Percentiles rank a stretch among this genome's conserved stretches.
Conservation (phyloP, 2,888 invertebrate genomes). For the Clunio marinus region DNA sequence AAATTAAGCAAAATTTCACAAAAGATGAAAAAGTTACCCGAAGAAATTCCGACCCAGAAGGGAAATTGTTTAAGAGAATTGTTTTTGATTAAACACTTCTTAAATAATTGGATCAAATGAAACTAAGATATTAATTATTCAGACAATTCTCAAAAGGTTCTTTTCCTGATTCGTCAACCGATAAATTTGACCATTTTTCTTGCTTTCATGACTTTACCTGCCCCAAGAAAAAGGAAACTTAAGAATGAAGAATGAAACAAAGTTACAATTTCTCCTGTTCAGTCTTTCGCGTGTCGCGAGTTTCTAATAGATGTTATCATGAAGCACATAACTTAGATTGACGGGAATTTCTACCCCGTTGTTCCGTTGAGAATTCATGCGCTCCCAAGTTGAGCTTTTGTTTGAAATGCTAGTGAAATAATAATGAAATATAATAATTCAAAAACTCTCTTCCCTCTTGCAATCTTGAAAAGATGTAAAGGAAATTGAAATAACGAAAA, state of each 20-base stretch:
- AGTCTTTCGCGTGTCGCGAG: background rate
- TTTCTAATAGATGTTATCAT: background rate
- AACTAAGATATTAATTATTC: conserved; percentile 9
- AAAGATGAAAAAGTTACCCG: no score
- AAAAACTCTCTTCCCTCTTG: no score
- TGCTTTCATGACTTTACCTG: background rate
- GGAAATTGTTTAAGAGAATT: conserved; percentile 3
- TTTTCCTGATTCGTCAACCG: background rate
- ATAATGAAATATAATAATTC: conserved; percentile 17
- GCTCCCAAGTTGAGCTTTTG: background rate
- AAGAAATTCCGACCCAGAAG: no score
- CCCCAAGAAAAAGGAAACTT: background rate
- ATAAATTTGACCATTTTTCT: background rate
- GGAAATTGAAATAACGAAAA: background rate
- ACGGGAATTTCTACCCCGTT: background rate
- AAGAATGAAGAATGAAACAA: no score
- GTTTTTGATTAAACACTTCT: conserved; percentile 12
- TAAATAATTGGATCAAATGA: conserved; percentile 5
- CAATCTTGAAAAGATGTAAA: no score
- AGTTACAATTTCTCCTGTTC: background rate
- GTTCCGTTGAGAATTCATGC: background rate
- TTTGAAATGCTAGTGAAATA: background rate
- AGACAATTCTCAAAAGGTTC: conserved; percentile 12
- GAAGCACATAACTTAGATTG: conserved; percentile 5
- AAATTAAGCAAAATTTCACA: no score